phyloP scores from a whole-genome alignment of 1,140 invertebrate genomes.

The Archegozetes longisetosus region DNA sequence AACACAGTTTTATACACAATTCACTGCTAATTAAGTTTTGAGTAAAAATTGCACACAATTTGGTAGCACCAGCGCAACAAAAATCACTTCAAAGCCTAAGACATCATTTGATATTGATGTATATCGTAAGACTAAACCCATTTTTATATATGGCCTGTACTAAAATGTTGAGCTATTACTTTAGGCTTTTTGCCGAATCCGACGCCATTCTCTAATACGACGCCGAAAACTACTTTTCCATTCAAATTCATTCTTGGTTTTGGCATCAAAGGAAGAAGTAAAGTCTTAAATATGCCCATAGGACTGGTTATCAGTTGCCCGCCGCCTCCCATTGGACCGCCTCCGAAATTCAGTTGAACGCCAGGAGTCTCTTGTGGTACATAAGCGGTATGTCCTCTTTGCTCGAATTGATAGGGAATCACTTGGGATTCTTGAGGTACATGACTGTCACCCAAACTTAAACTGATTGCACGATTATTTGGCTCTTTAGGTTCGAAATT shows the following conservation, averaged over 20 bases:
- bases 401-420: neutral
- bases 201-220: slow-evolving; percentile 24
- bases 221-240: slow-evolving; percentile 24
- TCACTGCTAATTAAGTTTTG: too few species aligned
- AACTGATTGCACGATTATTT: neutral
- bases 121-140: too few species aligned
- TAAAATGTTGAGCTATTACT: slow-evolving; percentile 9
- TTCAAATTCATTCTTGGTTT: slow-evolving; percentile 23
- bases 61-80: too few species aligned
- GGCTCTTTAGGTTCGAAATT: too few species aligned
- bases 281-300: slow-evolving; percentile 20
- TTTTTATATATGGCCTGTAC: slow-evolving; percentile 9
- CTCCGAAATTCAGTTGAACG: slow-evolving; percentile 13
- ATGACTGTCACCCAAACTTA: neutral
- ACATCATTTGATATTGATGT: too few species aligned
- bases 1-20: too few species aligned
- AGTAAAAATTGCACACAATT: too few species aligned
- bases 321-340: slow-evolving; percentile 18
- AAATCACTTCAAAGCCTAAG: too few species aligned
- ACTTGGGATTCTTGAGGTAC: slow-evolving; percentile 5
- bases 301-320: slow-evolving; percentile 19
- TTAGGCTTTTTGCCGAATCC: slow-evolving; percentile 17
- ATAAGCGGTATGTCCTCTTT: neutral
- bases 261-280: slow-evolving; percentile 23
- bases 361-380: neutral